These are phyloP conservation scores for Anolis sagrei DNA, from an alignment of 2,113 vertebrate genomes.

Conservation along the genomic window DNA sequence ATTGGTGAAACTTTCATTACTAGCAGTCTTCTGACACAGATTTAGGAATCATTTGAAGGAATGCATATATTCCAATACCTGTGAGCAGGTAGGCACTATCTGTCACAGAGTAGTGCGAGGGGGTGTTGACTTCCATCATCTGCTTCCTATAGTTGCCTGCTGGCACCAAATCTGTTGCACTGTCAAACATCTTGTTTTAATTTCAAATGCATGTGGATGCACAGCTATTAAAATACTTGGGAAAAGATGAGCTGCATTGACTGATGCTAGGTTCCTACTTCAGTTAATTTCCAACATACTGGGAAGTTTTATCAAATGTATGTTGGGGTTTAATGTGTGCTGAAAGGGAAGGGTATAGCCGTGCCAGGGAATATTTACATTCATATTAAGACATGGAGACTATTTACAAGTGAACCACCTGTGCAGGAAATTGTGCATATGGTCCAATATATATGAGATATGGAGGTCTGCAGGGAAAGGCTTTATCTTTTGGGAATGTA, in stretches of 20 bases:
- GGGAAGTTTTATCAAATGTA: not conserved
- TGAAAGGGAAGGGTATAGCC: not conserved
- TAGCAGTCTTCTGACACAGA: not conserved
- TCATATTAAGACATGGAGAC: not conserved
- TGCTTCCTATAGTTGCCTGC: constrained; percentile 26
- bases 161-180: not conserved
- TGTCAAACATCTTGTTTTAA: constrained; percentile 6
- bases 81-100: not conserved
- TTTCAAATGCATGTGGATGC: not conserved
- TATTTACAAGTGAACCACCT: not conserved
- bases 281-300: not conserved
- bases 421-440: not conserved
- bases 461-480: not conserved
- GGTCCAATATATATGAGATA: not conserved
- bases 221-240: not conserved
- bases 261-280: not conserved
- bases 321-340: not conserved
- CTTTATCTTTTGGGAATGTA: not conserved
- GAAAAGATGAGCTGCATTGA: not conserved
- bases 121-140: not conserved
- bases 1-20: not conserved
- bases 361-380: not conserved
- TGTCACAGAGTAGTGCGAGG: not conserved
- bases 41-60: not conserved
- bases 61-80: not conserved